Percentiles rank a stretch among this genome's conserved stretches.
phyloP scores from a whole-genome alignment of 2,797 vertebrate genomes.

The Tamandua tetradactyla region DNA sequence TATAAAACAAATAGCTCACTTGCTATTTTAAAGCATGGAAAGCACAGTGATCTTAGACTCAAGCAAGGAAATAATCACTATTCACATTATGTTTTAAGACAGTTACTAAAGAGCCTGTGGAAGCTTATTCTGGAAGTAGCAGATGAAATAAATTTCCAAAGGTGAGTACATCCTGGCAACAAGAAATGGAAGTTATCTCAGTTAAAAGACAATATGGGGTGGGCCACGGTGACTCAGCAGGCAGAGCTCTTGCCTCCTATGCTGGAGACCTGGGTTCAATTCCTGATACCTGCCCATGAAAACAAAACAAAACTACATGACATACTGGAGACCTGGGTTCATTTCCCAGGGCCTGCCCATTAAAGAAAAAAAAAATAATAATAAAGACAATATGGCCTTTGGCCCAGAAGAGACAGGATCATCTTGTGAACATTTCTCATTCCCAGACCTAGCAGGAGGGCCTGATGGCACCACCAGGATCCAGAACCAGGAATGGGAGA shows the following conservation, averaged over 20 bases:
- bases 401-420: neutral
- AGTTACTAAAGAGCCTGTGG: constrained; percentile 10
- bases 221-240: too few species aligned
- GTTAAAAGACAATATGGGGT: too few species aligned
- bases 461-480: neutral
- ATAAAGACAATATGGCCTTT: neutral
- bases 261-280: too few species aligned
- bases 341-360: too few species aligned
- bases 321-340: too few species aligned
- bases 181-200: neutral
- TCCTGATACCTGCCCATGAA: too few species aligned
- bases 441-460: neutral
- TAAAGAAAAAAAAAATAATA: too few species aligned
- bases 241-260: too few species aligned
- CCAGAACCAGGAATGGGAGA: neutral
- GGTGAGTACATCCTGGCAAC: neutral
- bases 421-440: neutral
- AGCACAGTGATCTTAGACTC: constrained; percentile 29
- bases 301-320: too few species aligned
- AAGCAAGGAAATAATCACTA: neutral
- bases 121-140: constrained; percentile 1
- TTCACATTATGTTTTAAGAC: neutral
- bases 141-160: neutral
- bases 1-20: constrained; percentile 45
- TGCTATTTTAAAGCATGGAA: neutral